Evolutionary conservation across 1,140 invertebrate genomes (phyloP).

Genomic region (Eubasilissa regina): DNA sequence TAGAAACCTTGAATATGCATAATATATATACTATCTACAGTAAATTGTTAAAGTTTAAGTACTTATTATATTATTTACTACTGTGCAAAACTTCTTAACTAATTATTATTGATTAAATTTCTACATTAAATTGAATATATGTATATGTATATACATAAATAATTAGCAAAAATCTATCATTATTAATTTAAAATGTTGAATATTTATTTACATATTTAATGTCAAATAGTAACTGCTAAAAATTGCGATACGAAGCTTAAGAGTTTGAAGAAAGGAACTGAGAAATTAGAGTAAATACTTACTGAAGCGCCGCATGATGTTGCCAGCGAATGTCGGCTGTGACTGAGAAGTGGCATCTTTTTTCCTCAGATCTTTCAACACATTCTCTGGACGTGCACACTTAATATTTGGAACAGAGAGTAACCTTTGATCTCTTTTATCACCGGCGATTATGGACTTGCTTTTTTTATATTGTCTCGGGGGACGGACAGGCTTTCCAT

Average conservation of each 20-base stretch:
- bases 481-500: conserved; percentile 75
- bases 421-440: conserved; percentile 78
- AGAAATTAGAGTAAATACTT: conserved; percentile 76
- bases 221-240: conserved; percentile 14
- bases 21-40: neutral
- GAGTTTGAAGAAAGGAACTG: conserved; percentile 1
- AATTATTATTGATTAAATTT: conserved; percentile 12
- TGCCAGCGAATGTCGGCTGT: conserved; percentile 77
- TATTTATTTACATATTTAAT: conserved; percentile 41
- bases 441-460: conserved; percentile 62
- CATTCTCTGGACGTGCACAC: conserved; percentile 71
- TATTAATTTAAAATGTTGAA: conserved; percentile 15
- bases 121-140: conserved; percentile 12
- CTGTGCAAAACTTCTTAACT: conserved; percentile 26
- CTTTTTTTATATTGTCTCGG: conserved; percentile 76
- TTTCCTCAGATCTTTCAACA: conserved; percentile 67
- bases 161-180: conserved; percentile 12
- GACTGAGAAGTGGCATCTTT: conserved; percentile 63
- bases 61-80: conserved; percentile 16
- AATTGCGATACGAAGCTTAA: conserved; percentile 5
- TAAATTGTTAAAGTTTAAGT: neutral
- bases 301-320: conserved; percentile 88
- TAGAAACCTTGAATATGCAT: too few relatives aligned
- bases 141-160: conserved; percentile 1
- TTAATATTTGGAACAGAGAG: conserved; percentile 86